A percentile compares a stretch with the other conserved stretches of the same genome.
These are phyloP conservation scores for Busseola fusca DNA, from an alignment of 2,888 invertebrate species.

Conservation along the genomic window DNA sequence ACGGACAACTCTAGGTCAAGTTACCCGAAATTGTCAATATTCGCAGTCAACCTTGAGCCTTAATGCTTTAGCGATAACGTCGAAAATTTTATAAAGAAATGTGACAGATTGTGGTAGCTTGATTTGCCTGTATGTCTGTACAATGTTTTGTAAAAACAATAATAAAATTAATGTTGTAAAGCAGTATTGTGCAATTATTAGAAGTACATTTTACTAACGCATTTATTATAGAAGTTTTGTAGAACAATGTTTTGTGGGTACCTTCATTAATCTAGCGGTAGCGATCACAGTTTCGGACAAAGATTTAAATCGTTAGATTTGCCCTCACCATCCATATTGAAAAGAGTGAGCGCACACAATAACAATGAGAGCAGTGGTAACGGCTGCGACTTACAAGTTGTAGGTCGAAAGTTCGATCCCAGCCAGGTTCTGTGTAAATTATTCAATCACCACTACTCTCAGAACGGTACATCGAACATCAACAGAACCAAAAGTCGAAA, in stretches of 20 bases:
- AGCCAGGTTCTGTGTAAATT: background rate
- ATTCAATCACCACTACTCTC: background rate
- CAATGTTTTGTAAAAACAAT: slow-evolving; percentile 9
- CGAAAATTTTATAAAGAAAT: no score
- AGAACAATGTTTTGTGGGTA: slow-evolving; percentile 9
- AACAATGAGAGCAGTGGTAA: background rate
- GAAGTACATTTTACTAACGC: slow-evolving; percentile 23
- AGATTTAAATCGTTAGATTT: background rate
- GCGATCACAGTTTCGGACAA: background rate
- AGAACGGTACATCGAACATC: no score
- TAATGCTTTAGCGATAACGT: no score
- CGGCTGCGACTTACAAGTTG: background rate
- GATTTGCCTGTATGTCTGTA: no score
- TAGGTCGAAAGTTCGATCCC: background rate
- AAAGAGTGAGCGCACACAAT: background rate
- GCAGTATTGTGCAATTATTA: slow-evolving; percentile 32
- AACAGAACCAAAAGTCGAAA: no score
- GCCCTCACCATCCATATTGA: background rate
- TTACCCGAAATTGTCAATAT: no score
- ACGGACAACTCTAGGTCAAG: no score
- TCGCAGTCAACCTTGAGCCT: no score
- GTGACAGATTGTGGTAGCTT: no score
- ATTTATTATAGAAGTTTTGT: slow-evolving; percentile 5
- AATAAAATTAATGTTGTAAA: slow-evolving; percentile 9
- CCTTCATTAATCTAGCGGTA: background rate